Evolutionary conservation across 1,140 invertebrate species (phyloP).

Genomic region (Caligus rogercresseyi): DNA sequence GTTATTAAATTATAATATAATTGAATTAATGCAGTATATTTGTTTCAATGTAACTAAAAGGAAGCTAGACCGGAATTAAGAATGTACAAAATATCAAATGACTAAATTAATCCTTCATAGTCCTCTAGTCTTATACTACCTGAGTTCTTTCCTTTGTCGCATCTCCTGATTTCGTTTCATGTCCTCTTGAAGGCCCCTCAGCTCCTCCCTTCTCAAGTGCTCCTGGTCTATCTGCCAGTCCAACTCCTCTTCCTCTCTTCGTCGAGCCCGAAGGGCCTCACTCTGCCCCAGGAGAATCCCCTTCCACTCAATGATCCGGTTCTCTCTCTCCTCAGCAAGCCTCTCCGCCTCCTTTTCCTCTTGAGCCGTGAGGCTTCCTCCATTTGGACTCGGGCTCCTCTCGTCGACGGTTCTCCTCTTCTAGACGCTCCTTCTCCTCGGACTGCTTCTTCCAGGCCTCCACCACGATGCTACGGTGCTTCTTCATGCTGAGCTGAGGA

Average conservation of each 20-base stretch:
- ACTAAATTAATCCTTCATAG: too few species aligned
- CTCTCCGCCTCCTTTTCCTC: neutral
- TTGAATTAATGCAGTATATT: too few species aligned
- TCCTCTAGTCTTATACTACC: too few species aligned
- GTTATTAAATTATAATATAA: too few species aligned
- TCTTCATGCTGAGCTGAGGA: neutral
- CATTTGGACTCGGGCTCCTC: neutral
- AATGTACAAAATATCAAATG: neutral
- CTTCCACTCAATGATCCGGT: neutral
- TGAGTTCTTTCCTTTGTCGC: neutral
- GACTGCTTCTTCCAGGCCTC: neutral
- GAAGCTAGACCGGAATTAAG: too few species aligned
- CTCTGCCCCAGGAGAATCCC: neutral
- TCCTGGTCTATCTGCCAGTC: neutral
- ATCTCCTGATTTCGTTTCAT: neutral
- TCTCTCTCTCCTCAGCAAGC: neutral
- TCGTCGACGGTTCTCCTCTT: neutral
- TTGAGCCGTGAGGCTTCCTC: neutral
- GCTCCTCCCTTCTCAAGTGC: neutral
- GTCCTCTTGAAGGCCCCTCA: neutral
- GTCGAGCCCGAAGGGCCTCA: neutral
- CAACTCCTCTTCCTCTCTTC: neutral
- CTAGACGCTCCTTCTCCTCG: neutral
- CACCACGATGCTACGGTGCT: neutral
- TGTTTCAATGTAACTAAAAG: too few species aligned